Evolutionary conservation across 2,888 invertebrate genomes (phyloP), one percentile per base, ranked within the genome.

Genomic region (Seira sanloemensis): DNA sequence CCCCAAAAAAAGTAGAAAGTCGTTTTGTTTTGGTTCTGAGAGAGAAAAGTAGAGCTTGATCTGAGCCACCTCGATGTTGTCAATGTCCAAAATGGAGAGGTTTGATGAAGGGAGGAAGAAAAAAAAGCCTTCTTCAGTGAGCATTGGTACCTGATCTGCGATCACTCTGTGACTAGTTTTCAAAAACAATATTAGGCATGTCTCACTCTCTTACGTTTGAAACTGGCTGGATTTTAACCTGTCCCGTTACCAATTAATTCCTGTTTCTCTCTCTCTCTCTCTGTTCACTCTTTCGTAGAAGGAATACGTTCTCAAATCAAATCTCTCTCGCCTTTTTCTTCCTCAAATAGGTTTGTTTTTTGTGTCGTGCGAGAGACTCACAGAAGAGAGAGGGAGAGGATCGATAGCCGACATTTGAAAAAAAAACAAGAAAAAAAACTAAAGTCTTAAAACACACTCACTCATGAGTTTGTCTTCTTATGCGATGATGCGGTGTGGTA

Each of bases 221-320:
- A n/a, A 25, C 66, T 54, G 82, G 76, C 82, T 82, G 82, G 82
- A 82, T 77, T 77, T 37, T 75, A 66, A 76, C 82, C 72, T 82
- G 82, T 82, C 76, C 82, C 82, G 82, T 82, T 82, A 82, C 76
- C 82, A 77, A 82, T 82, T 82, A 82, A 82, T 82, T 82, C 76
- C 66, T 82, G 76, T 81, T 75, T 76, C 68, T 67, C 50, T 23
- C 27, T 21, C n/a, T n/a, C n/a, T n/a, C n/a, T n/a, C n/a, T n/a
- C n/a, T n/a, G n/a, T n/a, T 37, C 37, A 37, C n/a, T 37, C 4
- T 37, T 37, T 37, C 37, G 37, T 37, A 37, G 37, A 37, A 37
- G 12, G 37, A 37, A 12, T 37, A 37, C 37, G n/a, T n/a, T n/a
- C n/a, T n/a, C n/a, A n/a, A n/a, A n/a, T n/a, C n/a, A n/a, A n/a